phyloP scores from a whole-genome alignment of 64 coral and sea anemone genomes.

The Porites australiensis region DNA sequence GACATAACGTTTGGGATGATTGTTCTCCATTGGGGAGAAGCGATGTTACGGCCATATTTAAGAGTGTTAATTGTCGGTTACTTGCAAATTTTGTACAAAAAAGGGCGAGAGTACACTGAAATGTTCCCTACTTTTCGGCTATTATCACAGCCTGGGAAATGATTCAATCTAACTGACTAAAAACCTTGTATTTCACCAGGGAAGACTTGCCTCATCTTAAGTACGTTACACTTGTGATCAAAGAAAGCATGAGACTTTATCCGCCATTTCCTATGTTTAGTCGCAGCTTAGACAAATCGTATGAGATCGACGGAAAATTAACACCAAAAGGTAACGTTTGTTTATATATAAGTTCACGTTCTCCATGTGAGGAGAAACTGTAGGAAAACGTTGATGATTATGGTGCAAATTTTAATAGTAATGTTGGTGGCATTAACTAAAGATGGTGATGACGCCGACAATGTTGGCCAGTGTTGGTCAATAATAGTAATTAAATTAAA shows the following conservation, averaged over 20 bases:
- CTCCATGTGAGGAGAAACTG: too few relatives aligned
- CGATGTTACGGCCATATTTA: too few relatives aligned
- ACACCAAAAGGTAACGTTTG: constrained; percentile 61
- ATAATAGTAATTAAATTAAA: too few relatives aligned
- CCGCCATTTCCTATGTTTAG: constrained; percentile 69
- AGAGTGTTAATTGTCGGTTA: too few relatives aligned
- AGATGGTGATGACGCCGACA: neutral
- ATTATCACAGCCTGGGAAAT: neutral
- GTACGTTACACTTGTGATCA: constrained; percentile 63
- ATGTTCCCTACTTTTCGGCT: neutral
- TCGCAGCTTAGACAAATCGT: constrained; percentile 66
- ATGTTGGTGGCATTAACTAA: neutral
- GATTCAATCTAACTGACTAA: neutral
- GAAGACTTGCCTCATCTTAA: constrained; percentile 38
- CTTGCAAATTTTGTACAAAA: too few relatives aligned
- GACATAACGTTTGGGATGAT: too few relatives aligned
- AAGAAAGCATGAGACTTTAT: constrained; percentile 75
- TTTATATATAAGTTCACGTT: too few relatives aligned
- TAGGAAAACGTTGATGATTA: too few relatives aligned
- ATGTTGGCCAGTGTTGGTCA: neutral
- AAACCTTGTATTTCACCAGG: constrained; percentile 25
- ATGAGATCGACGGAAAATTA: constrained; percentile 65
- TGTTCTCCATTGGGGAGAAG: too few relatives aligned
- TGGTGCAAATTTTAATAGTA: too few relatives aligned
- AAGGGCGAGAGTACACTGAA: too few relatives aligned